Percentiles rank a stretch among this genome's conserved stretches.
Conservation (phyloP, 2,888 invertebrate species). For the Hanleya hanleyi region DNA sequence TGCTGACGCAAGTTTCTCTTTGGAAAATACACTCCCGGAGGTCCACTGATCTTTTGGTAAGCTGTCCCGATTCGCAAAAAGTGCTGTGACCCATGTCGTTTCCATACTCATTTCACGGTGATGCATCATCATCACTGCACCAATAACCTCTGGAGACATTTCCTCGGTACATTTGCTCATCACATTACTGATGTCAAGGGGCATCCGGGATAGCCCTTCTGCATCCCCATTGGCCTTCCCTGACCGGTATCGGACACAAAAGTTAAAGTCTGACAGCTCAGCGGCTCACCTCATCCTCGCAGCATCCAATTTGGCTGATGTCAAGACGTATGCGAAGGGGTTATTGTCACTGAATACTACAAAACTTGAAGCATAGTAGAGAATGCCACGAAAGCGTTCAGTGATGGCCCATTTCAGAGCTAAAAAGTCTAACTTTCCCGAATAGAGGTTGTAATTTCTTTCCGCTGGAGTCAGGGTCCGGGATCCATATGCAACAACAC, state of each 20-base stretch:
- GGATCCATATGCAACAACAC: background rate
- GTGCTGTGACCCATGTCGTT: background rate
- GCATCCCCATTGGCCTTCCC: background rate
- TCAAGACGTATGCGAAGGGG: background rate
- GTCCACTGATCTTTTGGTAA: background rate
- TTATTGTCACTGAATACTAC: background rate
- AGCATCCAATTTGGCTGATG: background rate
- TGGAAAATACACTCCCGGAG: background rate
- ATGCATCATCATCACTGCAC: background rate
- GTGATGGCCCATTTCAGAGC: background rate
- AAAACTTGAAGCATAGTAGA: background rate
- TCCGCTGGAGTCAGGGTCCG: background rate
- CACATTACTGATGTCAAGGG: background rate
- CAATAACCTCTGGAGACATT: background rate
- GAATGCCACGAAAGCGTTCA: background rate
- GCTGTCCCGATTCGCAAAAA: background rate
- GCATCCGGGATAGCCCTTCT: background rate
- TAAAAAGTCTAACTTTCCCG: background rate
- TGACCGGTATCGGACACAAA: background rate
- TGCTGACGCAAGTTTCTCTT: background rate
- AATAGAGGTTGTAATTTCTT: background rate
- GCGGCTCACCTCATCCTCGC: background rate
- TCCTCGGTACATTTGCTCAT: background rate
- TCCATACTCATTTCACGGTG: background rate
- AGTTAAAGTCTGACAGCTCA: background rate